A percentile compares a stretch with the other conserved stretches of the same genome.
Evolutionary conservation across 2,797 vertebrate species (phyloP).

Genomic region (Chelidonichthys spinosus): DNA sequence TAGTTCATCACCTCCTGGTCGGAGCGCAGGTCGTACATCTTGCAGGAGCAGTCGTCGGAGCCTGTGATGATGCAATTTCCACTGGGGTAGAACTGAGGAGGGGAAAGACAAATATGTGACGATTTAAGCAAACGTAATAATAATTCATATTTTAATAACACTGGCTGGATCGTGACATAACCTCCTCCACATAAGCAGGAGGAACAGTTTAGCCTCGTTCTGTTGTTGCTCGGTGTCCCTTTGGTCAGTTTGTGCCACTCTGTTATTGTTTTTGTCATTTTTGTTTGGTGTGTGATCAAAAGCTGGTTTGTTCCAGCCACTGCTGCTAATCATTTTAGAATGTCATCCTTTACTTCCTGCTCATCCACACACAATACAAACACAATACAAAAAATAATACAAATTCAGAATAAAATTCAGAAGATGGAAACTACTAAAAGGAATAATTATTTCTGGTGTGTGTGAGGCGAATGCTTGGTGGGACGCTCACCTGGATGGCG

Average conservation of each 20-base stretch:
- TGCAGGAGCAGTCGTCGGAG: constrained; percentile 93
- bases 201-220: not conserved
- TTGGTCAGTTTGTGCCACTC: not conserved
- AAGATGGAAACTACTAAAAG: not conserved
- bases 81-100: constrained; percentile 87
- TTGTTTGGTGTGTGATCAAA: not conserved
- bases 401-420: not conserved
- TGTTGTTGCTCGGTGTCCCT: not conserved
- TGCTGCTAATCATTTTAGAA: too few species aligned
- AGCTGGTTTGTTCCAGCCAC: too few species aligned
- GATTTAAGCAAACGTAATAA: not conserved
- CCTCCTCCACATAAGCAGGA: too few species aligned
- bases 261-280: not conserved
- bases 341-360: too few species aligned
- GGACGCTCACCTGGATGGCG: constrained; percentile 88
- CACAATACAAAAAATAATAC: not conserved
- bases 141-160: too few species aligned
- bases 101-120: not conserved
- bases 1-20: constrained; percentile 84
- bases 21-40: constrained; percentile 90
- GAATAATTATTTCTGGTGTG: not conserved
- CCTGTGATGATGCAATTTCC: constrained; percentile 92
- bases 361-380: not conserved
- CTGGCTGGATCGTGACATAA: too few species aligned
- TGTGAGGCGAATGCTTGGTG: not conserved